Conservation (phyloP, 2,113 vertebrate species). For the Apteryx owenii region DNA sequence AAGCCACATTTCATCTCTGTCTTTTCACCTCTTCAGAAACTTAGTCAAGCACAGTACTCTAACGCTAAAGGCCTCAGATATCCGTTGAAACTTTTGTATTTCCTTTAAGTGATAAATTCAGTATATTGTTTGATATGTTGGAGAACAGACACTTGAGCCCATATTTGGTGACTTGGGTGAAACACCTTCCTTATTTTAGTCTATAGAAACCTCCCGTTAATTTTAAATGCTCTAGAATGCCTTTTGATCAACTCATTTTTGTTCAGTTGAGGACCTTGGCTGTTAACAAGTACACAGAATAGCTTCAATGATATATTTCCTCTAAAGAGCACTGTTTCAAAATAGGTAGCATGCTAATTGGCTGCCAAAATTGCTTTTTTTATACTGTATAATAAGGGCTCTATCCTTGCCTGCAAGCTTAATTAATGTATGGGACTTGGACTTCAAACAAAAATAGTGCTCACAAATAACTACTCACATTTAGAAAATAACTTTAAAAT, state of each 20-base stretch:
- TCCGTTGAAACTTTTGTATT: not conserved
- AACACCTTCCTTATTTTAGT: not conserved
- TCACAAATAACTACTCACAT: constrained; percentile 30
- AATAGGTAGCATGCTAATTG: constrained; percentile 44
- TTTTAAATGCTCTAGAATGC: not conserved
- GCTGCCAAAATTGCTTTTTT: constrained; percentile 16
- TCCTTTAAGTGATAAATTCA: not conserved
- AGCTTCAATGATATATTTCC: not conserved
- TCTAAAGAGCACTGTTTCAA: constrained; percentile 3
- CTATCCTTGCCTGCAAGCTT: not conserved
- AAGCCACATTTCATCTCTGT: not conserved
- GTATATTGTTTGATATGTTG: not conserved
- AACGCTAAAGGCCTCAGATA: fast-evolving
- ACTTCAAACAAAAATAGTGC: constrained; percentile 44
- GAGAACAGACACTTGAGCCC: not conserved
- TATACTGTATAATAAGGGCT: constrained; percentile 5
- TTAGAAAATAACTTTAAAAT: constrained; percentile 23
- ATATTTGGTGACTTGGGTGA: not conserved
- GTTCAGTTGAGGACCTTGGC: not conserved
- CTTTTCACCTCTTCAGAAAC: not conserved
- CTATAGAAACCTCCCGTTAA: not conserved
- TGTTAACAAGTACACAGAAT: not conserved
- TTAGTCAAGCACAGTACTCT: not conserved
- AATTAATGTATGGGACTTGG: constrained; percentile 34
- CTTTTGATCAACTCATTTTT: not conserved